These are phyloP conservation scores for Campoletis sonorensis DNA, from an alignment of 1,140 invertebrate genomes.

Conservation along the genomic window DNA sequence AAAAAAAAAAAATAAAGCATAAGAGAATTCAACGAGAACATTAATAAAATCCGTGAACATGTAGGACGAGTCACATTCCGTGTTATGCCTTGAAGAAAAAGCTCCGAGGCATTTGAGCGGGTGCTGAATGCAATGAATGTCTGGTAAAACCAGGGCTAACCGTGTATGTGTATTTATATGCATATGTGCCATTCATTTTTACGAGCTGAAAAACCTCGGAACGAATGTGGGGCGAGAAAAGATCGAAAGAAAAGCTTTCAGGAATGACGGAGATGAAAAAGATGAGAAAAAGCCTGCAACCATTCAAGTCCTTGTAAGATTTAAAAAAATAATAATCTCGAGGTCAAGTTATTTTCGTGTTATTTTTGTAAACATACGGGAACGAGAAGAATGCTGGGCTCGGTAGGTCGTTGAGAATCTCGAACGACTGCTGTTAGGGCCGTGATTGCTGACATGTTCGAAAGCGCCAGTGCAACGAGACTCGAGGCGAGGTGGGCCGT, in stretches of 20 bases:
- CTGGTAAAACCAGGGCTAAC: slow-evolving; percentile 28
- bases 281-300: neutral
- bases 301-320: neutral
- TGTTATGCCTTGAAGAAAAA: slow-evolving; percentile 7
- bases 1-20: too few species aligned
- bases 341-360: neutral
- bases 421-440: slow-evolving; percentile 72
- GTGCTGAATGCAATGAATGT: slow-evolving; percentile 31
- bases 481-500: slow-evolving; percentile 72
- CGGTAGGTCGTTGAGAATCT: slow-evolving; percentile 69
- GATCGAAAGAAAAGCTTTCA: slow-evolving; percentile 15
- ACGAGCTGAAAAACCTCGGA: slow-evolving; percentile 13
- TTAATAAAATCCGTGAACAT: slow-evolving; percentile 40
- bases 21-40: slow-evolving; percentile 12
- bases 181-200: slow-evolving; percentile 9
- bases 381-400: slow-evolving; percentile 51
- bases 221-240: slow-evolving; percentile 31
- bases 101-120: slow-evolving; percentile 30
- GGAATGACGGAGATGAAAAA: neutral
- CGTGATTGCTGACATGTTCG: slow-evolving; percentile 74
- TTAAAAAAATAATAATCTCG: neutral
- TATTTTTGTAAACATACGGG: slow-evolving; percentile 21
- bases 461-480: slow-evolving; percentile 70
- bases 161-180: neutral
- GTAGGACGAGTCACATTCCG: slow-evolving; percentile 39